phyloP scores from a whole-genome alignment of 2,113 vertebrate genomes.

The Poeciliopsis prolifica region DNA sequence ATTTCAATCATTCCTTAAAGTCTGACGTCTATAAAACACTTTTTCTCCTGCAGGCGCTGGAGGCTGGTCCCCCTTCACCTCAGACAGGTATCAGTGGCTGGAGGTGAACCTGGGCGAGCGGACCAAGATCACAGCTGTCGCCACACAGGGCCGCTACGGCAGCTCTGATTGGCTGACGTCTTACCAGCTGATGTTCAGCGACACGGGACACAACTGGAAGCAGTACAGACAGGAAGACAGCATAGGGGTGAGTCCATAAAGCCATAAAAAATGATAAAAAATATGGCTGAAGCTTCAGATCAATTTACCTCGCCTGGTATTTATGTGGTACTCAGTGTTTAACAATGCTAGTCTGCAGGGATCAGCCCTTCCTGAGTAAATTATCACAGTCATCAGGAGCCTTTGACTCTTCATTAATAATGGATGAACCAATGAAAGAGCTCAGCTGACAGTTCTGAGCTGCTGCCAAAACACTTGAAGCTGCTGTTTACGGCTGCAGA shows the following conservation, averaged over 20 bases:
- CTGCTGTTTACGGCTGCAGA: conserved; percentile 37
- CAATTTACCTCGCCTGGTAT: conserved; percentile 2
- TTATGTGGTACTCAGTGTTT: conserved; percentile 13
- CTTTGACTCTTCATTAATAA: conserved; percentile 66
- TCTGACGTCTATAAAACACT: neutral
- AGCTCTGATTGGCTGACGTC: conserved; percentile 92
- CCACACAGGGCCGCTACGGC: conserved; percentile 70
- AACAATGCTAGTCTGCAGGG: conserved; percentile 17
- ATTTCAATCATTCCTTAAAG: neutral
- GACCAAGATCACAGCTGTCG: conserved; percentile 85
- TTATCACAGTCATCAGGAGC: conserved; percentile 64
- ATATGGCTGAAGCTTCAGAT: neutral
- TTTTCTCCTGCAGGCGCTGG: conserved; percentile 85
- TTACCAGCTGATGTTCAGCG: conserved; percentile 91
- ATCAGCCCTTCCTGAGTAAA: conserved; percentile 43
- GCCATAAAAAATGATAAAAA: neutral
- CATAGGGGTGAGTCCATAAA: conserved; percentile 83
- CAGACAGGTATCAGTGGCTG: conserved; percentile 89
- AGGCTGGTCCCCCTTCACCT: conserved; percentile 90
- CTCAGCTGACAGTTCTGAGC: conserved; percentile 52
- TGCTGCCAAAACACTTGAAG: conserved; percentile 56
- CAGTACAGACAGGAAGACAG: conserved; percentile 91
- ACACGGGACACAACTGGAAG: conserved; percentile 91
- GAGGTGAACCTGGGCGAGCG: conserved; percentile 88
- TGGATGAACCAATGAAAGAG: conserved; percentile 46